Base-by-base conservation (phyloP, 2,888 invertebrate genomes). In the Tachystola acroxantha region DNA sequence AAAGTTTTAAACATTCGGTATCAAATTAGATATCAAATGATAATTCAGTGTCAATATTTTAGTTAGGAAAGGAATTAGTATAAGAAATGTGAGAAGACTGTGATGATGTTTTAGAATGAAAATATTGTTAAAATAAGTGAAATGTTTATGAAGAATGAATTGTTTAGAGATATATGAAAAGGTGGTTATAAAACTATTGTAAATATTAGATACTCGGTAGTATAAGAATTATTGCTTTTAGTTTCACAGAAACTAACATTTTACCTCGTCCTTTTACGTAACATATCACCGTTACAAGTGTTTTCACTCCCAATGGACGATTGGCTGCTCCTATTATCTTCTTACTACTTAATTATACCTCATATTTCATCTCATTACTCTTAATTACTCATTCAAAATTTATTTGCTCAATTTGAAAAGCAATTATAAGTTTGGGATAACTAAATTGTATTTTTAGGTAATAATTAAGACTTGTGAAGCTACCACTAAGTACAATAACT, bases 21-120 rank as follows among this genome's bases (percentile, higher is more conserved):
- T 4, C n/a, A 2, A 10, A 10, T n/a, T 19, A 9, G 10, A 26
- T 16, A 6, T n/a, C 33, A 24, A 24, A 34, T 43, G 45, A 40
- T 37, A 33, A 37, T 40, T 41, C 40, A 44, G 39, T 43, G 43
- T 46, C 36, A 39, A 42, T 27, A 34, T 34, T 29, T 27, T 42
- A 39, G 32, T 44, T 35, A 42, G 26, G 33, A 30, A 25, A 33
- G 25, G 27, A 24, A 27, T 35, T 72, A 70, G 58, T 48, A 42
- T 72, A 74, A 72, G 60, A 66, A 71, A 68, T 75, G 79, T 80
- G 76, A 78, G 81, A 85, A 85, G 84, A 85, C 85, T 86, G 85
- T 85, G 85, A 84, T 85, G 85, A 75, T 64, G 77, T 65, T 68
- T 50, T 50, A 67, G 65, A 64, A 65, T 73, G 74, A 61, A 60